Evolutionary conservation across 2,797 vertebrate genomes (phyloP), one percentile per base, ranked within the genome.

Genomic region (Xyrichtys novacula): DNA sequence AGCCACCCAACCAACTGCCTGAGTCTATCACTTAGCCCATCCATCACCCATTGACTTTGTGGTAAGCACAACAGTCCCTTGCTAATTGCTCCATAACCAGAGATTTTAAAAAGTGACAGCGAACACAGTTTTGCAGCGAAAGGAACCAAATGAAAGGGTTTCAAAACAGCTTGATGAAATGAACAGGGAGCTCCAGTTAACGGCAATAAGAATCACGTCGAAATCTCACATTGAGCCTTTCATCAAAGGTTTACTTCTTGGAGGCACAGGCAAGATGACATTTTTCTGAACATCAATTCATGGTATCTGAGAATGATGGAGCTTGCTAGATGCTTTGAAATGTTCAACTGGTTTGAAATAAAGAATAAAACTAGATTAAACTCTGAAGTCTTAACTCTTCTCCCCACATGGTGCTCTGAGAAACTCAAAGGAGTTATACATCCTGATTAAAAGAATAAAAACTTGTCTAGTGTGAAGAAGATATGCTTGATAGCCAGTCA

Each of bases 61-160:
- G 92, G 92, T 91, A 91, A 93, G 89, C 87, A 32, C 90, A 94
- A 92, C 90, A 89, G 93, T 92, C 86, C 86, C 90, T 88, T 93
- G 87, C 93, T 95, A 95, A 94, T 95, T 91, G 91, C 95, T 95
- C 95, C 92, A 95, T 96, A 94, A 95, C 94, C 91, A 91, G 89
- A 83, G 85, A 95, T 96, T n/a, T n/a, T 84, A 84, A 65, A 92
- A 70, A 65, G 92, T 88, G 93, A 93, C 91, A 92, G 91, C 80
- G 86, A 92, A 91, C 89, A 89, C 89, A 86, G 90, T 91, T 87
- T 88, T 86, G 93, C 89, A 92, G 92, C 88, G 89, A 94, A 92
- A 87, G 73, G 68, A 90, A 91, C 89, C 88, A 91, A 89, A 87
- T 8, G 39, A 55, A 23, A 19, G 23, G 34, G 36, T 19, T 17